Conservation (phyloP, 2,113 vertebrate genomes). For the Psilopsiagon aymara region DNA sequence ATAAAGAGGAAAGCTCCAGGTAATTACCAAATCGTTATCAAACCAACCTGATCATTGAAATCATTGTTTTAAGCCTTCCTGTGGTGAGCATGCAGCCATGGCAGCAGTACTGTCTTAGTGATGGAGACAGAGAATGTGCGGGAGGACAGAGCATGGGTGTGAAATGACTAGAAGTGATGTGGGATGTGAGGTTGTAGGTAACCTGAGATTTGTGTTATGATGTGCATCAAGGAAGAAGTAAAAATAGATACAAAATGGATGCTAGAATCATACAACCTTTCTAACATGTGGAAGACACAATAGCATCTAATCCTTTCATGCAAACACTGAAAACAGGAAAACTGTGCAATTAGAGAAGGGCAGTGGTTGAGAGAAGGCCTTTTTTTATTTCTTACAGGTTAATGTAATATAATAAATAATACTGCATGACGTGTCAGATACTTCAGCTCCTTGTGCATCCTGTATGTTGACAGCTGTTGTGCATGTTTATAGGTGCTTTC, state of each 20-base stretch:
- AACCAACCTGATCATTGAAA: not conserved
- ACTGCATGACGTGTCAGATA: not conserved
- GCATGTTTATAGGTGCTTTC: not conserved
- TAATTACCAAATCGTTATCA: not conserved
- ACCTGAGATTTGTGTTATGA: not conserved
- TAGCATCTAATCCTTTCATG: not conserved
- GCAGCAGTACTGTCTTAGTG: not conserved
- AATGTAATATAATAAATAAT: not conserved
- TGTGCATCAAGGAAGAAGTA: fast-evolving
- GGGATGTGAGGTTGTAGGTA: not conserved
- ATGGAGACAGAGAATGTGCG: not conserved
- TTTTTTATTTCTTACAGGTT: not conserved
- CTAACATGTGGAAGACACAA: not conserved
- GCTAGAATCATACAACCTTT: not conserved
- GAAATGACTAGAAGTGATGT: not conserved
- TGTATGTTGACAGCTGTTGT: not conserved
- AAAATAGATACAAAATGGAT: not conserved
- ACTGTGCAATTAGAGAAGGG: not conserved
- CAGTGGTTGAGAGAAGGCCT: not conserved
- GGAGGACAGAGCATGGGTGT: not conserved
- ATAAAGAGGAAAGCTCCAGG: not conserved
- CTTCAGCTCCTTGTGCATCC: not conserved
- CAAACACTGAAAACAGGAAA: not conserved
- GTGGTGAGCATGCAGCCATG: not conserved
- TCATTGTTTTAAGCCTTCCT: not conserved